phyloP scores from a whole-genome alignment of 2,797 vertebrate genomes.

The Cryptoprocta ferox region DNA sequence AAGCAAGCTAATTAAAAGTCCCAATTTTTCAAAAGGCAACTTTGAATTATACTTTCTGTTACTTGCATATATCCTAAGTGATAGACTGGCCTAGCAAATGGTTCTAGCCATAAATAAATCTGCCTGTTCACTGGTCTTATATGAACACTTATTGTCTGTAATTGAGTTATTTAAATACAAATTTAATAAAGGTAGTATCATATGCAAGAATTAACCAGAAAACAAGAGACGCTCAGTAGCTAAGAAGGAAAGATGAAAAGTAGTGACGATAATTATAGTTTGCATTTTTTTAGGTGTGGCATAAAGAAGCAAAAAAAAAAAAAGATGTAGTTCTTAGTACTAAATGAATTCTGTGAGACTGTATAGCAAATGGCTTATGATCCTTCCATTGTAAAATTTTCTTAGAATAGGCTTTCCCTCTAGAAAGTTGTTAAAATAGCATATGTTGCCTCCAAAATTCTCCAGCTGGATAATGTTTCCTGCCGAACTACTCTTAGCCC shows the following conservation, averaged over 20 bases:
- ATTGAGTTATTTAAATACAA: not conserved
- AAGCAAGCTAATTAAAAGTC: not conserved
- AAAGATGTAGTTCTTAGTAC: not conserved
- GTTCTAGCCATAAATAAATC: not conserved
- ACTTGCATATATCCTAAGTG: not conserved
- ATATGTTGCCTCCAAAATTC: not conserved
- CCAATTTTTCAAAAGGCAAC: not conserved
- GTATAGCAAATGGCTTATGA: not conserved
- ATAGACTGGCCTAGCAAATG: not conserved
- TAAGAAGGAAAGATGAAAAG: not conserved
- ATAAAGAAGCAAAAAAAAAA: not conserved
- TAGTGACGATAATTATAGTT: not conserved
- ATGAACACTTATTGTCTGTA: not conserved
- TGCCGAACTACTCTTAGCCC: not conserved
- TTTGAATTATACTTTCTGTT: not conserved
- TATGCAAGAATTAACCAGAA: not conserved
- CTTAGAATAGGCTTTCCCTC: not conserved
- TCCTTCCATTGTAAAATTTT: slow-evolving; percentile 19
- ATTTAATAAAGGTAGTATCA: not conserved
- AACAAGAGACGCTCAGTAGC: not conserved
- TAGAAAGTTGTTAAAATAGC: not conserved
- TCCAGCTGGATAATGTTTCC: not conserved
- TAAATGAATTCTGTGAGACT: not conserved
- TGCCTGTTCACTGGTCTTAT: not conserved
- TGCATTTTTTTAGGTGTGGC: not conserved